Base-by-base conservation (phyloP, 2,797 vertebrate species). In the Gastrophryne carolinensis region DNA sequence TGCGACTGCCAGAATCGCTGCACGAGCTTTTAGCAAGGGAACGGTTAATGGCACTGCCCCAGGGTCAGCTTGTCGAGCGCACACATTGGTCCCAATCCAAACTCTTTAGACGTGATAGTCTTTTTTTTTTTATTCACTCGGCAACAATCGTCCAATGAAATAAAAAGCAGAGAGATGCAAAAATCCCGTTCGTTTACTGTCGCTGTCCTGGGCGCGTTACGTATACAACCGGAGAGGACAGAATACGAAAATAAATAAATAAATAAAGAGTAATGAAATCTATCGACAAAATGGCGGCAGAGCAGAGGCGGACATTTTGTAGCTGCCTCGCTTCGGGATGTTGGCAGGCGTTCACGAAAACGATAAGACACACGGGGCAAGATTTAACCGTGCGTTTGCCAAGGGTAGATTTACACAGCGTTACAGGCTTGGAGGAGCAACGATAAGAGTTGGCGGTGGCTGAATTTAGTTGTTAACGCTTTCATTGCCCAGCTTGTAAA, bases 41-140 rank as follows among this genome's bases (percentile, higher is more conserved):
- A 89, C 80, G 60, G 87, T 90, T 87, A 85, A 86, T 87, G 88
- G 90, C 90, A 82, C 79, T 75, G 66, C 80, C 86, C 89, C 89
- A 90, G 90, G 90, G 88, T 90, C 86, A 85, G 88, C 75, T 81
- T 82, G 84, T 84, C 83, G 81, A 89, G 85, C 83, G 84, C 81
- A 80, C 82, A 81, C 87, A 84, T 89, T 87, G 89, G 82, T 83
- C 85, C 80, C 57, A 47, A 81, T 88, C 90, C 90, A 89, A 88
- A 79, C 73, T 80, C 84, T 86, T 83, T 82, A 78, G 57, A 89
- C 83, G 82, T 47, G 75, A 84, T 47, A 23, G 23, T 47, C 5
- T 27, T 63, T 57, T 76, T 88, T 85, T 82, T 91, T 78, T 85
- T 89, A 73, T 83, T 83, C 81, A 86, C 83, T 84, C 79, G 41